Conservation (phyloP, 2,113 vertebrate genomes). For the Campylorhamphus procurvoides region DNA sequence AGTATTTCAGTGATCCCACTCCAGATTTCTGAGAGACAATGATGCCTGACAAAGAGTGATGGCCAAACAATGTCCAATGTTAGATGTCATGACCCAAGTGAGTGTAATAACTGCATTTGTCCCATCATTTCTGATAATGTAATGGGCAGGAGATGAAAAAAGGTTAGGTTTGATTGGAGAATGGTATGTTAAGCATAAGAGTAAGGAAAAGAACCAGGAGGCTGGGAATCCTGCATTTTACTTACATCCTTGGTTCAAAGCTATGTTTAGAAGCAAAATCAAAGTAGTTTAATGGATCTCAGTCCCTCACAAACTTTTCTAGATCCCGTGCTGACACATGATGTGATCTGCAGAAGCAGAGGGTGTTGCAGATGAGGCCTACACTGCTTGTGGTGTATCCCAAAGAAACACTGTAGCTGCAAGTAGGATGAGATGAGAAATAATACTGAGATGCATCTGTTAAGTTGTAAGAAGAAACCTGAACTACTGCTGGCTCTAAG, state of each 20-base stretch:
- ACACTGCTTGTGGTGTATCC: neutral
- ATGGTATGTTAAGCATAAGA: neutral
- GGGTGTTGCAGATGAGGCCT: neutral
- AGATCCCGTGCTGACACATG: neutral
- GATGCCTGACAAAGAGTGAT: neutral
- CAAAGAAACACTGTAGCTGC: neutral
- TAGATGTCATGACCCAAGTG: neutral
- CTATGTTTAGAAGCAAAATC: neutral
- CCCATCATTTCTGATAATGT: neutral
- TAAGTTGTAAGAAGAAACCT: slow-evolving; percentile 17
- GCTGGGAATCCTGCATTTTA: slow-evolving; percentile 2
- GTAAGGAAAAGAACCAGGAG: neutral
- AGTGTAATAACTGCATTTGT: neutral
- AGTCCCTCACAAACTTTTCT: neutral
- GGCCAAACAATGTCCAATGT: neutral
- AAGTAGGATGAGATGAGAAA: neutral
- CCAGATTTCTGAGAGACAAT: neutral
- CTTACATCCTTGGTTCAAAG: neutral
- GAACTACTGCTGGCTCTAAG: slow-evolving; percentile 9
- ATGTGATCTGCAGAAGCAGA: neutral
- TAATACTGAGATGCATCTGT: neutral
- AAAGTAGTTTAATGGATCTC: neutral
- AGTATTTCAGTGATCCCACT: neutral
- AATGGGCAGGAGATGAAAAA: neutral
- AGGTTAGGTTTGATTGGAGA: neutral